Percentiles rank a stretch among this genome's conserved stretches.
These are phyloP conservation scores for Ypsolopha sequella DNA, from an alignment of 2,888 invertebrate genomes.

Conservation along the genomic window DNA sequence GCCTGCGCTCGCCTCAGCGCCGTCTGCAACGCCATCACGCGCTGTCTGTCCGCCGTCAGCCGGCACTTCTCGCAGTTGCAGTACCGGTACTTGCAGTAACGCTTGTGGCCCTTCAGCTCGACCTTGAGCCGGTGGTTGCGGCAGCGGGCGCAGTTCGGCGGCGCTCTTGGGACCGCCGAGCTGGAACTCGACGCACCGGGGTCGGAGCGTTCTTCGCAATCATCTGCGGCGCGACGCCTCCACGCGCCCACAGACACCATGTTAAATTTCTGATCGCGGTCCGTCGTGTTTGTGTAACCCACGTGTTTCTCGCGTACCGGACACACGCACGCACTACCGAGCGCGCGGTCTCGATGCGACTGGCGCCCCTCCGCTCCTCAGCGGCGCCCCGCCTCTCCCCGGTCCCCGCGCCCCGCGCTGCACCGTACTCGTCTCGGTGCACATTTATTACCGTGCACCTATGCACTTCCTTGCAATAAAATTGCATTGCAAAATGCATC, in stretches of 20 bases:
- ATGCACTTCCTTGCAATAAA: constrained; percentile 18
- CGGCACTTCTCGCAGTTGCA: constrained; percentile 91
- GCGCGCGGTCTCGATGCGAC: constrained; percentile 57
- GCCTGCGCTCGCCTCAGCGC: constrained; percentile 86
- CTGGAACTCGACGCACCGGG: constrained; percentile 64
- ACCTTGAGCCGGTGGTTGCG: constrained; percentile 92
- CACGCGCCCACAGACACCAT: constrained; percentile 64
- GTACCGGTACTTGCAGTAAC: constrained; percentile 88
- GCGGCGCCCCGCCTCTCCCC: constrained; percentile 26
- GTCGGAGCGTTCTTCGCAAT: constrained; percentile 60
- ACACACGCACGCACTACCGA: constrained; percentile 35
- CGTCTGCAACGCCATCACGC: constrained; percentile 91
- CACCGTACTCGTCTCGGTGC: constrained; percentile 37
- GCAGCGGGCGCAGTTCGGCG: constrained; percentile 94
- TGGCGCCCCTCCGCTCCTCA: constrained; percentile 19
- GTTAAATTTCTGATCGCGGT: constrained; percentile 3
- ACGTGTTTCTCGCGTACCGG: constrained; percentile 39
- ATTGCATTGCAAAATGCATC: constrained; percentile 7
- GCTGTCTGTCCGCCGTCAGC: constrained; percentile 87
- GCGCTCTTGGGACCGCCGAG: constrained; percentile 79
- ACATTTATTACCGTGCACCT: constrained; percentile 17
- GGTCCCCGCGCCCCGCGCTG: constrained; percentile 24
- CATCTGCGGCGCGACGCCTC: constrained; percentile 60
- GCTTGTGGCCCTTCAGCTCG: constrained; percentile 91
- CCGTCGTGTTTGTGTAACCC: not conserved